phyloP scores from a whole-genome alignment of 2,113 vertebrate species.

The Coregonus clupeaformis region DNA sequence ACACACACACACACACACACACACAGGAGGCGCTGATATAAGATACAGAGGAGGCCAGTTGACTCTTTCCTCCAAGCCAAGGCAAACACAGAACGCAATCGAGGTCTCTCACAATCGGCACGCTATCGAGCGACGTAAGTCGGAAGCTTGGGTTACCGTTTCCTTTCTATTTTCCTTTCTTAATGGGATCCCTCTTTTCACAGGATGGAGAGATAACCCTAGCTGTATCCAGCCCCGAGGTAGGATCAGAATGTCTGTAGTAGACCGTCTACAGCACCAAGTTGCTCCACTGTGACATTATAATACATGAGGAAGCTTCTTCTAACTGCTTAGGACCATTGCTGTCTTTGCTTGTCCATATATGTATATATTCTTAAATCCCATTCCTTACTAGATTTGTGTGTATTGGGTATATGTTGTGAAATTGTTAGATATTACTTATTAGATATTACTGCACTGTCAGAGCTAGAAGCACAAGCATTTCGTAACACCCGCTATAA shows the following conservation, averaged over 20 bases:
- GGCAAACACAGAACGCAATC: slow-evolving; percentile 58
- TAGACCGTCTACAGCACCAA: slow-evolving; percentile 42
- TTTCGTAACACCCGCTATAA: too few species aligned
- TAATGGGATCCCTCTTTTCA: slow-evolving; percentile 50
- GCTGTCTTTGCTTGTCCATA: too few species aligned
- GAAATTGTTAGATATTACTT: too few species aligned
- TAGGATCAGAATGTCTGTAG: slow-evolving; percentile 46
- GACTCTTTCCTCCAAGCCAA: slow-evolving; percentile 48
- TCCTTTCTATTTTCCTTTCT: slow-evolving; percentile 55
- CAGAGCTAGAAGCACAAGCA: too few species aligned
- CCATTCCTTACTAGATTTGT: too few species aligned
- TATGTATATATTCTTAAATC: too few species aligned
- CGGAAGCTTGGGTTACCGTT: slow-evolving; percentile 63
- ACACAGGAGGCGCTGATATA: slow-evolving; percentile 44
- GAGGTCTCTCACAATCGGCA: slow-evolving; percentile 59
- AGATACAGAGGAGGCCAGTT: slow-evolving; percentile 51
- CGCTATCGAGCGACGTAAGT: slow-evolving; percentile 57
- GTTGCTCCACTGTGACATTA: slow-evolving; percentile 28
- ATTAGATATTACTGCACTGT: too few species aligned
- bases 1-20: too few species aligned
- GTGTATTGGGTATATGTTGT: too few species aligned
- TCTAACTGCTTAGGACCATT: background rate
- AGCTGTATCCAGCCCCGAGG: slow-evolving; percentile 58
- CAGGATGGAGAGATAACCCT: slow-evolving; percentile 44
- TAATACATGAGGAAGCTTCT: background rate